Percentiles rank a stretch among this genome's conserved stretches.
Conservation (phyloP, 2,888 invertebrate genomes). For the Limenitis camilla region DNA sequence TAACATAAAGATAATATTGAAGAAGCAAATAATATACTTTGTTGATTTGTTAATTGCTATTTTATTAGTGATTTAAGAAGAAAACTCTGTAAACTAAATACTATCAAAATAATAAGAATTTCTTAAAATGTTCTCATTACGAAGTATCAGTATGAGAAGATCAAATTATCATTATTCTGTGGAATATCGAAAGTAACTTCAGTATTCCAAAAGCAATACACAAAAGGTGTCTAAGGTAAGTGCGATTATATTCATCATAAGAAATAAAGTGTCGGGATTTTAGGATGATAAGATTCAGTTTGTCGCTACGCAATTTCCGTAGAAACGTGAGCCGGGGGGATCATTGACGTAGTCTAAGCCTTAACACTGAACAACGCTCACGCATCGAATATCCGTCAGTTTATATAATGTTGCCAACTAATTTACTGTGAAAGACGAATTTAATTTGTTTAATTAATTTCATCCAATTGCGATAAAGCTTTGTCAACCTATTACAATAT, state of each 20-base stretch:
- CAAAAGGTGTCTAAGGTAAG: slow-evolving; percentile 28
- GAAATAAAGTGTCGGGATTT: slow-evolving; percentile 33
- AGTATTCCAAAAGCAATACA: not conserved
- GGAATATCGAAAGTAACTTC: not conserved
- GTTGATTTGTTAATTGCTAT: too few relatives aligned
- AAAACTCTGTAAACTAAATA: too few relatives aligned
- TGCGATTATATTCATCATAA: slow-evolving; percentile 25
- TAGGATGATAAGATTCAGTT: slow-evolving; percentile 38
- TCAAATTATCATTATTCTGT: not conserved
- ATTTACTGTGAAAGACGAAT: too few relatives aligned
- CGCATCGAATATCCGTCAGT: slow-evolving; percentile 56
- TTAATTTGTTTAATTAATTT: too few relatives aligned
- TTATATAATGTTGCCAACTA: slow-evolving; percentile 26
- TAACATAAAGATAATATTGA: too few relatives aligned
- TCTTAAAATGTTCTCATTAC: too few relatives aligned
- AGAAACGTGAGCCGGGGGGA: slow-evolving; percentile 34
- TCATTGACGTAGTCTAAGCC: slow-evolving; percentile 41
- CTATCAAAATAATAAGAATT: too few relatives aligned
- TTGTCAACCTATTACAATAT: too few relatives aligned
- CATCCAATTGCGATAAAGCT: not conserved
- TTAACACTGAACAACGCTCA: slow-evolving; percentile 40
- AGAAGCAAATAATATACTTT: too few relatives aligned
- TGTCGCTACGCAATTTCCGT: slow-evolving; percentile 41
- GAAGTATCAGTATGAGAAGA: too few relatives aligned
- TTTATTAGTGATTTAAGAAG: too few relatives aligned